Evolutionary conservation across 2,797 vertebrate genomes (phyloP).

Genomic region (Ceryle rudis): DNA sequence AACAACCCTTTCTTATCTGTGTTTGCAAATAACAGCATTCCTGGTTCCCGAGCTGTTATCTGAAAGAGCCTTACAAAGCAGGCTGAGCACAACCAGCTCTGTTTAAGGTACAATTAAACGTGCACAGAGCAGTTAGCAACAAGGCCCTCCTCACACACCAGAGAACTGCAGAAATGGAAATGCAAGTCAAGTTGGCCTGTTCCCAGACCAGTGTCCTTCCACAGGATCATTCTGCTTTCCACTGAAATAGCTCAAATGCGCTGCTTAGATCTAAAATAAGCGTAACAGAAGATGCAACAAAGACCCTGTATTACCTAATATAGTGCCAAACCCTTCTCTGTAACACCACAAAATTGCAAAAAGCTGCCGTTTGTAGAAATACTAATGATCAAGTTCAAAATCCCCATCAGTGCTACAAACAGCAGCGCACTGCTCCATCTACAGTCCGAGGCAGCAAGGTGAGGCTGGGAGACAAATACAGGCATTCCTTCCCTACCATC

Average conservation of each 20-base stretch:
- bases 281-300: neutral
- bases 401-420: neutral
- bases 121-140: neutral
- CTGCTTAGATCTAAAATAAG: slow-evolving; percentile 30
- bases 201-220: slow-evolving; percentile 38
- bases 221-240: neutral
- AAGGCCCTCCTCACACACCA: neutral
- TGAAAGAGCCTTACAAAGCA: neutral
- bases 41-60: neutral
- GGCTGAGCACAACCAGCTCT: neutral
- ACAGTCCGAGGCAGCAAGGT: slow-evolving; percentile 32
- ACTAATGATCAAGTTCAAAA: neutral
- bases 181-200: neutral
- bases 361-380: neutral
- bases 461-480: neutral
- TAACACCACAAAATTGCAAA: neutral
- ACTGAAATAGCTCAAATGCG: slow-evolving; percentile 20
- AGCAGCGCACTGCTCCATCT: slow-evolving; percentile 1
- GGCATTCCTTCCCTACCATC: neutral
- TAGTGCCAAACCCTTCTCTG: neutral
- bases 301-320: neutral
- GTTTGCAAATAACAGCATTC: neutral
- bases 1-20: neutral
- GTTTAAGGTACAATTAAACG: neutral
- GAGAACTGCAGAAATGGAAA: neutral